phyloP scores from a whole-genome alignment of 2,113 vertebrate species.

The Nymphicus hollandicus region DNA sequence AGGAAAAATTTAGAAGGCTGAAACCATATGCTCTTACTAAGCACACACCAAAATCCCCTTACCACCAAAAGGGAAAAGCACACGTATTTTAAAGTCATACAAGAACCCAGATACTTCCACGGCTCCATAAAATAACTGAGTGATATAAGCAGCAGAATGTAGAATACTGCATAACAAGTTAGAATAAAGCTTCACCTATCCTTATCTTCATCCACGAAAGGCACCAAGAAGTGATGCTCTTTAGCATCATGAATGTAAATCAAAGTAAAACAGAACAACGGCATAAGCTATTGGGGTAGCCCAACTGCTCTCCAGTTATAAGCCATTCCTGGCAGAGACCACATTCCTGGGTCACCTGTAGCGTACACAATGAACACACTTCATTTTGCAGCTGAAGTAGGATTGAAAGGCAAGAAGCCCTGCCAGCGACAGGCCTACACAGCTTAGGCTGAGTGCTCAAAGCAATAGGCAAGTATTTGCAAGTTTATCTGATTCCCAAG shows the following conservation, averaged over 20 bases:
- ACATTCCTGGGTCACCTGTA: background rate
- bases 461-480: background rate
- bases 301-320: background rate
- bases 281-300: background rate
- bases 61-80: background rate
- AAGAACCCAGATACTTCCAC: background rate
- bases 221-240: background rate
- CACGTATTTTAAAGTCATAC: background rate
- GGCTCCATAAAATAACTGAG: background rate
- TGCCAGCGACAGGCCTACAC: background rate
- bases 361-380: background rate
- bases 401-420: background rate
- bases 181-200: background rate
- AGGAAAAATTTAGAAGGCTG: background rate
- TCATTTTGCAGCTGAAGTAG: background rate
- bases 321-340: background rate
- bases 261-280: rapidly evolving
- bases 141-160: background rate
- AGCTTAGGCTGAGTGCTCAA: background rate
- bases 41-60: background rate
- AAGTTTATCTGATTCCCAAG: background rate
- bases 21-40: background rate
- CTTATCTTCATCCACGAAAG: background rate
- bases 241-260: background rate
- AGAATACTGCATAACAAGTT: background rate